Percentiles rank a stretch among this genome's conserved stretches.
phyloP scores from a whole-genome alignment of 2,888 invertebrate species.

The Nymphalis polychloros region DNA sequence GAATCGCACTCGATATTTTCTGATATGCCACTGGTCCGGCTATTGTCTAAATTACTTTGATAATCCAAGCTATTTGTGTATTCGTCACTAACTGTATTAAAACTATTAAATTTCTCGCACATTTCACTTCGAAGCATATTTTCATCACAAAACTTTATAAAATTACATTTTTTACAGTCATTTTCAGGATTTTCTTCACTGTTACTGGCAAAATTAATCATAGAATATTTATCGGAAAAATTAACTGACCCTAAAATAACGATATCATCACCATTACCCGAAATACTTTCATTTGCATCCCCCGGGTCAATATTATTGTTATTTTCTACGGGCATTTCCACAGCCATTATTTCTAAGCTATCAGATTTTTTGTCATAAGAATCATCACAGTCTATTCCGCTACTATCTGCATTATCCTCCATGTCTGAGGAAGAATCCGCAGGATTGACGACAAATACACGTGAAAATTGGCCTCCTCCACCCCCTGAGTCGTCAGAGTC shows the following conservation, averaged over 20 bases:
- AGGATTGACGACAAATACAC: constrained; percentile 86
- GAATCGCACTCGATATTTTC: constrained; percentile 68
- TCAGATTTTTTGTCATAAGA: constrained; percentile 81
- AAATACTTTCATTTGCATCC: constrained; percentile 51
- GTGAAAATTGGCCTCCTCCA: constrained; percentile 82
- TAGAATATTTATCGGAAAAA: constrained; percentile 64
- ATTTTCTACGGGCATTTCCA: constrained; percentile 57
- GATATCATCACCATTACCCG: constrained; percentile 55
- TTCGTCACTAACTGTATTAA: constrained; percentile 65
- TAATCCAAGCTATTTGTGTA: constrained; percentile 45
- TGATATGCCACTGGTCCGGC: constrained; percentile 60
- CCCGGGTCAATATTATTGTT: constrained; percentile 52
- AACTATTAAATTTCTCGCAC: constrained; percentile 72
- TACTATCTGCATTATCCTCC: constrained; percentile 82
- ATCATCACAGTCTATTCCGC: constrained; percentile 84
- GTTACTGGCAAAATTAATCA: constrained; percentile 56
- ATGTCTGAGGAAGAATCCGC: constrained; percentile 83
- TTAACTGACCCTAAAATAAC: constrained; percentile 66
- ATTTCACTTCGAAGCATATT: constrained; percentile 77
- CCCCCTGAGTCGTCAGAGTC: constrained; percentile 80
- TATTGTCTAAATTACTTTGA: constrained; percentile 57
- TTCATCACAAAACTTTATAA: constrained; percentile 67
- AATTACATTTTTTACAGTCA: constrained; percentile 51
- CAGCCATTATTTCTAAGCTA: constrained; percentile 66
- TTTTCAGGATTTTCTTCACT: constrained; percentile 55